Conservation (phyloP, 1,140 invertebrate species). For the Eupristina koningsbergeri region DNA sequence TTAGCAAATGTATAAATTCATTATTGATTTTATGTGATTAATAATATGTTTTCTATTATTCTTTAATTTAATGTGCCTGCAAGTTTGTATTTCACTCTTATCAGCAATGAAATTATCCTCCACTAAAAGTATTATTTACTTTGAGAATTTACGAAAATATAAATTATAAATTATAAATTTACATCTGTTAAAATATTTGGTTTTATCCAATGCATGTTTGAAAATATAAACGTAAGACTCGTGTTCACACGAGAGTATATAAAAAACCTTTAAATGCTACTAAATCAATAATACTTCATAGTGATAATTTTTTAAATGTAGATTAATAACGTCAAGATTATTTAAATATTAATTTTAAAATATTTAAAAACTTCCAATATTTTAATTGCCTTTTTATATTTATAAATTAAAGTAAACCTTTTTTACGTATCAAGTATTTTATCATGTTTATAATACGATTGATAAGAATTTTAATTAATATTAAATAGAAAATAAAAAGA, state of each 20-base stretch:
- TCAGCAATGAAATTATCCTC: conserved; percentile 38
- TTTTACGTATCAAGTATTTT: background rate
- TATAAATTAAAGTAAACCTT: background rate
- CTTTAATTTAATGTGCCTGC: conserved; percentile 30
- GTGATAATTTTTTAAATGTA: background rate
- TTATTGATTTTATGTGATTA: conserved; percentile 48
- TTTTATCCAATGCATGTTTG: background rate
- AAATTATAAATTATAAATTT: background rate
- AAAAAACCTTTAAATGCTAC: background rate
- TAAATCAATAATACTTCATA: no score
- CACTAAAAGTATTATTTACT: conserved; percentile 1
- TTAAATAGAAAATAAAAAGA: no score
- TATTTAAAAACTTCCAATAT: background rate
- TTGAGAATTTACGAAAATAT: background rate
- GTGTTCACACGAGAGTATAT: background rate
- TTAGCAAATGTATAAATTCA: conserved; percentile 41
- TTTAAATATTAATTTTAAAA: background rate
- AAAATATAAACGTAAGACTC: background rate
- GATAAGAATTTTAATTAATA: no score
- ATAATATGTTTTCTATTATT: conserved; percentile 52
- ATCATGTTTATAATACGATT: no score
- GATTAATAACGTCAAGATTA: background rate
- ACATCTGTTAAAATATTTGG: background rate
- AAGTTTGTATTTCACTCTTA: conserved; percentile 45
- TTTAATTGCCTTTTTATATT: background rate